phyloP scores from a whole-genome alignment of 2,797 vertebrate genomes.

The Enteromius unitaeniatus region DNA sequence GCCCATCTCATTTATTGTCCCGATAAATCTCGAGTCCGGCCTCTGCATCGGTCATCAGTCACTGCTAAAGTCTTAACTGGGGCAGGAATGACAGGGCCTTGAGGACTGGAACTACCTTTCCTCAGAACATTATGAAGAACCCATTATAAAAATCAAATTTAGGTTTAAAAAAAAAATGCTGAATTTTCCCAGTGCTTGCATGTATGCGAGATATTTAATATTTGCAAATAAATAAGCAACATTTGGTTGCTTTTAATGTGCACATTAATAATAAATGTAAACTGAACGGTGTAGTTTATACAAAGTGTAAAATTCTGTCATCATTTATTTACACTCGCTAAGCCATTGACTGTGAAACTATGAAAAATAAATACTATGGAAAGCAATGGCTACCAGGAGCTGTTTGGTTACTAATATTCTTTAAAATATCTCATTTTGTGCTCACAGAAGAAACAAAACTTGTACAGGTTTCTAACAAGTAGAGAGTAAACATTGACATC shows the following conservation, averaged over 20 bases:
- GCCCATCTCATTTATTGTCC: constrained; percentile 60
- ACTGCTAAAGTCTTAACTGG: constrained; percentile 61
- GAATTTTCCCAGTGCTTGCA: background rate
- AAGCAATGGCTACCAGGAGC: background rate
- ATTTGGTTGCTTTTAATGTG: background rate
- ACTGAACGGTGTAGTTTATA: background rate
- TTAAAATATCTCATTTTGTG: background rate
- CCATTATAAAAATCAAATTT: constrained; percentile 26
- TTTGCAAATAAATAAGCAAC: background rate
- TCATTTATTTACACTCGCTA: background rate
- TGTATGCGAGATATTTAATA: background rate
- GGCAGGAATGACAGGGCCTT: constrained; percentile 56
- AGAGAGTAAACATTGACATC: background rate
- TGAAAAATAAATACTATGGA: background rate
- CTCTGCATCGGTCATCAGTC: constrained; percentile 60
- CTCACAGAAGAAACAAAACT: background rate
- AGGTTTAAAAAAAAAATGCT: background rate
- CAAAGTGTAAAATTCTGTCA: background rate
- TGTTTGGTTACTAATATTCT: background rate
- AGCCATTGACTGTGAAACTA: background rate
- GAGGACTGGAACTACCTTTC: constrained; percentile 46
- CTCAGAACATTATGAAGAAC: constrained; percentile 33
- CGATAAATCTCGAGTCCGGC: constrained; percentile 59
- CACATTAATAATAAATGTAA: background rate
- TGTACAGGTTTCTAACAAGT: background rate